Conservation (phyloP, 2,797 vertebrate genomes). For the Mus spretus region DNA sequence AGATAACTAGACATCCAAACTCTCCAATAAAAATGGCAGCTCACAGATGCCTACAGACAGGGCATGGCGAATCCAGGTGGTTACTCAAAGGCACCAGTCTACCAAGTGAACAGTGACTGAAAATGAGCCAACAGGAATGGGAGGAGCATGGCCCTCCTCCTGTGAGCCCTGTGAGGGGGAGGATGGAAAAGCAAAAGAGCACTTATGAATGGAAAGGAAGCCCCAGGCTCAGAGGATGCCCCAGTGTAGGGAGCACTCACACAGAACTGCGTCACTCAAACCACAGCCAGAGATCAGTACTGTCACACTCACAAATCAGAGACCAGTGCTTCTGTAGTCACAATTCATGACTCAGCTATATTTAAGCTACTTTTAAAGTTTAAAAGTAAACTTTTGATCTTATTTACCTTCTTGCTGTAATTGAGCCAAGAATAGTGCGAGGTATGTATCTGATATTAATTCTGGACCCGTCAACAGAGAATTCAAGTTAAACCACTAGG, state of each 20-base stretch:
- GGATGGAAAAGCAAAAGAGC: background rate
- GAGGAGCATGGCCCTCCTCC: background rate
- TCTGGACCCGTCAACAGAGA: constrained; percentile 99
- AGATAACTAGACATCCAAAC: background rate
- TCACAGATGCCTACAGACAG: background rate
- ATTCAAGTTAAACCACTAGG: constrained; percentile 99
- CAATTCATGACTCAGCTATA: constrained; percentile 20
- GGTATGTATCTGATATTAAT: constrained; percentile 99
- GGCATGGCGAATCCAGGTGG: background rate
- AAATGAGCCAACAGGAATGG: background rate
- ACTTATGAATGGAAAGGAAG: background rate
- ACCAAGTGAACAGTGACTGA: background rate
- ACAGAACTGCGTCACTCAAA: background rate
- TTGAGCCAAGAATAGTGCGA: constrained; percentile 99
- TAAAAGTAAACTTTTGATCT: constrained; percentile 81
- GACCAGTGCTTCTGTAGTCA: background rate
- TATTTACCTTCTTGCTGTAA: constrained; percentile 98
- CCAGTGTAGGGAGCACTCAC: background rate
- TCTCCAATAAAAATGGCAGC: background rate
- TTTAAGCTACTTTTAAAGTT: constrained; percentile 79
- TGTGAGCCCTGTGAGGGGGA: background rate
- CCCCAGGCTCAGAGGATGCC: background rate
- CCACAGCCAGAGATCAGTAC: background rate
- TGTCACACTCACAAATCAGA: background rate
- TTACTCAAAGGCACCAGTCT: background rate